Base-by-base conservation (phyloP, 2,113 vertebrate species). In the Grammomys dolichurus region DNA sequence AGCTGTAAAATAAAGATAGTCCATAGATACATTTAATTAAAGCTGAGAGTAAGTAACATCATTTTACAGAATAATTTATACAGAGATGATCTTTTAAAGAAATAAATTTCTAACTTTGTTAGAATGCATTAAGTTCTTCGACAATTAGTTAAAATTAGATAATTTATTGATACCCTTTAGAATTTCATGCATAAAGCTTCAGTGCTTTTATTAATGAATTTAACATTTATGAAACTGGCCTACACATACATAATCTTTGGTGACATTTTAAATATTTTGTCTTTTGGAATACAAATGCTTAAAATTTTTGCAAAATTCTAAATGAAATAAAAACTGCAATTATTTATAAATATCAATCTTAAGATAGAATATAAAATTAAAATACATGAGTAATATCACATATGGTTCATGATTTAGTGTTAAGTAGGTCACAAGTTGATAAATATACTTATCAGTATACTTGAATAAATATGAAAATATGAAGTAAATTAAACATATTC, bases 21-120 rank as follows among this genome's bases (percentile, higher is more conserved):
- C 81, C 78, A 92, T 95, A 80, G 93, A 96, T 95, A 92, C 46
- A 94, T 91, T 94, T 95, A 96, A 94, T 90, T 97, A 91, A 96
- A 97, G 94, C 60, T 9, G 14, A 92, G 17, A 93, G 40, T 72
- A 33, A 65, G 46, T 56, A 92, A 60, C 22, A 89, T 69, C 0
- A 95, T 89, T 96, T 96, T 89, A 63, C 87, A 95, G 51, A n/a
- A 28, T 80, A 96, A 58, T 93, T 69, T 91, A 91, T 46, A 72
- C 1, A 54, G 17, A 94, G 36, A 90, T 84, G 7, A 76, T 94
- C 6, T 90, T 95, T 90, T 76, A 65, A 88, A 94, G 22, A 56
- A 96, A 87, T 0, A 81, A 46, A 90, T 86, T 69, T 92, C 20
- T 91, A 94, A 89, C 28, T 10, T 43, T 85, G 43, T 24, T 4